phyloP scores from a whole-genome alignment of 2,888 invertebrate species.

The Cantharis nigra region DNA sequence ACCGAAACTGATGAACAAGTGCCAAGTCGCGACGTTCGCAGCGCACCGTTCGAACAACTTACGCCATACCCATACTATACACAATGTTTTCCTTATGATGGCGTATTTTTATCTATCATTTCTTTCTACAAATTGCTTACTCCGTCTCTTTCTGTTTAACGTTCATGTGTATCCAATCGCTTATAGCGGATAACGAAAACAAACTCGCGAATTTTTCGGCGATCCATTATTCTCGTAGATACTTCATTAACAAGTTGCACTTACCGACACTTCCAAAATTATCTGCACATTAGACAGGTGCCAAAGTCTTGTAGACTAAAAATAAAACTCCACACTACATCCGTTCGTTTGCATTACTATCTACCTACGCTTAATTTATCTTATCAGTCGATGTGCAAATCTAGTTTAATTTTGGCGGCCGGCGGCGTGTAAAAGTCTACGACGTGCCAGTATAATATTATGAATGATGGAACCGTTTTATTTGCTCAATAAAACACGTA shows the following conservation, averaged over 20 bases:
- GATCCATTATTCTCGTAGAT: neutral
- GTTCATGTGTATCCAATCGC: neutral
- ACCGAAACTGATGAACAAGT: constrained; percentile 27
- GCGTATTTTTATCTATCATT: constrained; percentile 4
- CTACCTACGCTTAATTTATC: neutral
- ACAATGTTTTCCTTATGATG: constrained; percentile 11
- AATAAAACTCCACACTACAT: neutral
- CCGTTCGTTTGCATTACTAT: neutral
- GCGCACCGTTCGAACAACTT: constrained; percentile 18
- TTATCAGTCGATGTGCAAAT: constrained; percentile 20
- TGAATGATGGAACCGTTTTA: neutral
- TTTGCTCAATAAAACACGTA: neutral
- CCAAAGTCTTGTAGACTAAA: neutral
- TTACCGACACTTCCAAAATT: neutral
- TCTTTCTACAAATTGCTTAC: neutral
- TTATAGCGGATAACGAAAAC: neutral
- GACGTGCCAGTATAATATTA: neutral
- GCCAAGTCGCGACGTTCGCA: constrained; percentile 16
- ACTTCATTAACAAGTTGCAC: neutral
- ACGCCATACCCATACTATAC: neutral
- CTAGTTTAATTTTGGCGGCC: constrained; percentile 12
- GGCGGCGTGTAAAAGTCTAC: neutral
- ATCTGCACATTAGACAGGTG: neutral
- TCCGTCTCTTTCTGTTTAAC: constrained; percentile 11
- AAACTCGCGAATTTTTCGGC: neutral